These are phyloP conservation scores for Rhynchomys soricoides DNA, from an alignment of 2,113 vertebrate genomes.

Conservation along the genomic window DNA sequence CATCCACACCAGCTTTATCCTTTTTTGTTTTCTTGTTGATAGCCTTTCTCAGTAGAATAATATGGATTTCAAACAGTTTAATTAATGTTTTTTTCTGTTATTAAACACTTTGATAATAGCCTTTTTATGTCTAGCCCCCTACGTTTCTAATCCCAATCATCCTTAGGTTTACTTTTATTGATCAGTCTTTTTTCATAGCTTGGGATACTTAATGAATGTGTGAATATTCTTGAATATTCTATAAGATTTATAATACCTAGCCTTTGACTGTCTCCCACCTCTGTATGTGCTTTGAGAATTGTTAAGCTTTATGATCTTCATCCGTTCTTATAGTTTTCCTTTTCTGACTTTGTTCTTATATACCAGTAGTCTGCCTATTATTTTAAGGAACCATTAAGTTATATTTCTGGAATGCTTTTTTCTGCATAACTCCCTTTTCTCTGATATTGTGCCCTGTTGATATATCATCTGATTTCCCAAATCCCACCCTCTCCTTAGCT, in stretches of 20 bases:
- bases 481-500: neutral
- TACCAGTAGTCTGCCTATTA: too few relatives aligned
- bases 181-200: neutral
- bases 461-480: neutral
- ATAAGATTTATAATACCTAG: too few relatives aligned
- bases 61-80: neutral
- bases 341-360: neutral
- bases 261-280: too few relatives aligned
- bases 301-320: too few relatives aligned
- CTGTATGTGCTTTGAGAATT: too few relatives aligned
- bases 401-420: slow-evolving; percentile 25
- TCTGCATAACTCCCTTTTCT: neutral
- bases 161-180: neutral
- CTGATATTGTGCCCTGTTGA: neutral
- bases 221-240: too few relatives aligned
- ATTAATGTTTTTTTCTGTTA: neutral
- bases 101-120: neutral
- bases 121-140: neutral
- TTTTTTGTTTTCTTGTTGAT: too few relatives aligned
- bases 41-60: too few relatives aligned
- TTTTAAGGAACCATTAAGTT: neutral
- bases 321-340: too few relatives aligned
- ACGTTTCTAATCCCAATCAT: neutral
- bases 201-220: too few relatives aligned
- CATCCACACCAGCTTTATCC: too few relatives aligned